Percentiles rank a stretch among this genome's conserved stretches.
These are phyloP conservation scores for Muschampia plurimacula DNA, from an alignment of 2,888 invertebrate genomes.

Conservation along the genomic window DNA sequence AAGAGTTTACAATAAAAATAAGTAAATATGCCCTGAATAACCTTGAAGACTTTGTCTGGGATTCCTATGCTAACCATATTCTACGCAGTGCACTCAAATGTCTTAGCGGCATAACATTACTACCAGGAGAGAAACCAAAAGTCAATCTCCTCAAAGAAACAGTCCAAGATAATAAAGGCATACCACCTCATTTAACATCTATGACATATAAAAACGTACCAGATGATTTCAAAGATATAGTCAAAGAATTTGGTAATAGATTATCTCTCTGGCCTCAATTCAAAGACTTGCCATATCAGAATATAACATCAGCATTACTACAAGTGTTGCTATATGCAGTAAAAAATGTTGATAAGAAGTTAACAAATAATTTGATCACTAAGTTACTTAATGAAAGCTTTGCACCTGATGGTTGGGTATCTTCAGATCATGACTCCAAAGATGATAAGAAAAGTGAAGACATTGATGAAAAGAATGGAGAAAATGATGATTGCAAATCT, in stretches of 20 bases:
- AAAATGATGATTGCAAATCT: slow-evolving; percentile 40
- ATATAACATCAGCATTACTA: slow-evolving; percentile 89
- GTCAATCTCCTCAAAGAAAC: slow-evolving; percentile 68
- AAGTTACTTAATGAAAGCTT: slow-evolving; percentile 88
- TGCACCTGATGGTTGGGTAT: slow-evolving; percentile 72
- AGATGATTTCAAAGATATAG: slow-evolving; percentile 86
- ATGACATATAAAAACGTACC: slow-evolving; percentile 82
- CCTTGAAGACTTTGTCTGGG: slow-evolving; percentile 93
- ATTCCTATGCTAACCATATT: slow-evolving; percentile 91
- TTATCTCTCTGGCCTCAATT: slow-evolving; percentile 92
- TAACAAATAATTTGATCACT: slow-evolving; percentile 82
- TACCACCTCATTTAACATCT: slow-evolving; percentile 69
- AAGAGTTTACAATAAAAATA: slow-evolving; percentile 88
- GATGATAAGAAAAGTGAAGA: slow-evolving; percentile 53
- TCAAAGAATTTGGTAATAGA: slow-evolving; percentile 87
- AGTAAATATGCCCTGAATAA: slow-evolving; percentile 93
- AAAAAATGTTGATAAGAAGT: slow-evolving; percentile 85
- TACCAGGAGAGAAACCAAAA: slow-evolving; percentile 77
- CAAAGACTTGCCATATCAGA: slow-evolving; percentile 88
- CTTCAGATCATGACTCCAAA: slow-evolving; percentile 57
- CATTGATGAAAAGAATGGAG: slow-evolving; percentile 49
- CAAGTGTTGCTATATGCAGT: slow-evolving; percentile 88
- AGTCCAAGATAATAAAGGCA: slow-evolving; percentile 60
- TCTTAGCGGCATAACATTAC: slow-evolving; percentile 87
- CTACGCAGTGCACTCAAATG: slow-evolving; percentile 90